phyloP scores from a whole-genome alignment of 1,140 invertebrate species.

The Trachelipus rathkii region DNA sequence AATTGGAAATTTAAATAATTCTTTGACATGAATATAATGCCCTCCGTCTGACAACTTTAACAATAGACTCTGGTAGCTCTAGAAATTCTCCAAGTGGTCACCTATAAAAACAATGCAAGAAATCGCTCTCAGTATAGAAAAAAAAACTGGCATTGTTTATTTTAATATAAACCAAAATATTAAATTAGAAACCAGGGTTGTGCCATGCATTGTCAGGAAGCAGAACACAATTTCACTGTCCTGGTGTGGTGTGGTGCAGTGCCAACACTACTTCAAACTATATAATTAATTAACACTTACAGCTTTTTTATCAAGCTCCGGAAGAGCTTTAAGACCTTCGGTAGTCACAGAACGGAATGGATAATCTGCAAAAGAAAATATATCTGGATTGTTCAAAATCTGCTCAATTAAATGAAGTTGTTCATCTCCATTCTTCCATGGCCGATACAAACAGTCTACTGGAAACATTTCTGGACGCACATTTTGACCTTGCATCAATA shows the following conservation, averaged over 20 bases:
- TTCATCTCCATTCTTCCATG: conserved; percentile 82
- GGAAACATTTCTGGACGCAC: conserved; percentile 69
- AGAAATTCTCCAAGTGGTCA: conserved; percentile 63
- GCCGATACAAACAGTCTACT: conserved; percentile 78
- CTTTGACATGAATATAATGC: conserved; percentile 72
- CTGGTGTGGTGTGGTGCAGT: neutral
- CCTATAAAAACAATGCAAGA: conserved; percentile 52
- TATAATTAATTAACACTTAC: conserved; percentile 54
- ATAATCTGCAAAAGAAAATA: conserved; percentile 91
- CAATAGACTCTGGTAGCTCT: conserved; percentile 81
- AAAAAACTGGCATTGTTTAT: no score
- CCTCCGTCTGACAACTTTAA: conserved; percentile 81
- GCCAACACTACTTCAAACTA: neutral
- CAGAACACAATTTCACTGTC: neutral
- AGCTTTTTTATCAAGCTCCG: conserved; percentile 87
- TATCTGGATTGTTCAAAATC: conserved; percentile 82
- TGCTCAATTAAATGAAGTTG: conserved; percentile 80
- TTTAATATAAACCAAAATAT: neutral
- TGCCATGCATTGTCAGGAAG: neutral
- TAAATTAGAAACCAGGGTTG: neutral
- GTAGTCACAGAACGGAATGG: conserved; percentile 76
- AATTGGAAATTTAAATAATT: conserved; percentile 86
- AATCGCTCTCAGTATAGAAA: no score
- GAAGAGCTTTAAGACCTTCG: conserved; percentile 84
- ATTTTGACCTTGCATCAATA: conserved; percentile 31